phyloP scores from a whole-genome alignment of 2,113 vertebrate species.

The Ranitomeya imitator region DNA sequence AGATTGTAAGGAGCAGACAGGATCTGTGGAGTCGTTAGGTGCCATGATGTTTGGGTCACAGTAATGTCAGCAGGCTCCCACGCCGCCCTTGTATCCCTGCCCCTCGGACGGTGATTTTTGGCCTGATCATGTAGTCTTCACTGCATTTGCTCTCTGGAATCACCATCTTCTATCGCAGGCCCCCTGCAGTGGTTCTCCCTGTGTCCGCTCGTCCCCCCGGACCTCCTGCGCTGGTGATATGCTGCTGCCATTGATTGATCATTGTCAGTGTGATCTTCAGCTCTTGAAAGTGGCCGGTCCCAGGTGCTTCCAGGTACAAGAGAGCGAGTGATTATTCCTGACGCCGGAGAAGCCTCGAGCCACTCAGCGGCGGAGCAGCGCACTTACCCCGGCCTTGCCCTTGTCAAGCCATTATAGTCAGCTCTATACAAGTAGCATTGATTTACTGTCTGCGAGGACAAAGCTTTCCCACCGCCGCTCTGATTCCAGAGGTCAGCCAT shows the following conservation, averaged over 20 bases:
- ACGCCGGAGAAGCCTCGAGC: background rate
- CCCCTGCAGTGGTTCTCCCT: background rate
- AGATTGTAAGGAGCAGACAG: background rate
- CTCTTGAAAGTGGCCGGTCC: conserved; percentile 25
- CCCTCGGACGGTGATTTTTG: background rate
- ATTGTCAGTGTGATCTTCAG: conserved; percentile 45
- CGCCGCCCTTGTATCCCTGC: background rate
- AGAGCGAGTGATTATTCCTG: conserved; percentile 21
- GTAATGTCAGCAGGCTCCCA: background rate
- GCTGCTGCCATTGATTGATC: conserved; percentile 43
- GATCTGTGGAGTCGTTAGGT: background rate
- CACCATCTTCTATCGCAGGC: background rate
- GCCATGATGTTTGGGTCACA: background rate
- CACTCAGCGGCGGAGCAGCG: background rate
- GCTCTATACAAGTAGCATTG: conserved; percentile 30
- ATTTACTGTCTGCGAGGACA: conserved; percentile 51
- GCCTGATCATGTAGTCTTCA: background rate
- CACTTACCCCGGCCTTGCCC: conserved; percentile 41
- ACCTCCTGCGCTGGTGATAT: conserved; percentile 12
- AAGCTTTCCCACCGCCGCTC: background rate
- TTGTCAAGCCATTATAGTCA: conserved; percentile 38
- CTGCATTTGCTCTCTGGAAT: conserved; percentile 11
- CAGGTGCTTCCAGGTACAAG: conserved; percentile 29
- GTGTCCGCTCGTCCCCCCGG: background rate
- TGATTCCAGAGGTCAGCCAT: background rate